These are phyloP conservation scores for Mesorhabditis sp. DNA, from an alignment of 2,888 invertebrate genomes.

Conservation along the genomic window DNA sequence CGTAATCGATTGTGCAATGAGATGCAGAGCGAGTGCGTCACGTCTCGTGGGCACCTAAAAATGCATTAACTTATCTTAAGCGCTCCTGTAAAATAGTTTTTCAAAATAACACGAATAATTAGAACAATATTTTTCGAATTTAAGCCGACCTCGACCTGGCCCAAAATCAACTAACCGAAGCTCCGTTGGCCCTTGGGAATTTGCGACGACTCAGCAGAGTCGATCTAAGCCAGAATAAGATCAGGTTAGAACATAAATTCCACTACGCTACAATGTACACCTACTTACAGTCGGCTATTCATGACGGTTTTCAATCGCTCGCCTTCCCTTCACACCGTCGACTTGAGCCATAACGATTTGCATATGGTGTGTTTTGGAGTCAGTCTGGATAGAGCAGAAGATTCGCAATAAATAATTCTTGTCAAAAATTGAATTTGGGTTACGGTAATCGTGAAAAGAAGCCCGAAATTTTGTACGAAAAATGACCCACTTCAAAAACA, in stretches of 20 bases:
- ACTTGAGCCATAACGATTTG: conserved; percentile 40
- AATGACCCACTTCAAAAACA: too few species aligned
- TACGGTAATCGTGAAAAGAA: neutral
- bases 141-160: conserved; percentile 30
- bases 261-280: neutral
- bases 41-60: neutral
- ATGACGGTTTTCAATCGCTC: conserved; percentile 48
- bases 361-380: conserved; percentile 22
- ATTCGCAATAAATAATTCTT: neutral
- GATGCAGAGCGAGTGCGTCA: too few species aligned
- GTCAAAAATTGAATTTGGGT: neutral
- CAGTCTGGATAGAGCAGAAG: neutral
- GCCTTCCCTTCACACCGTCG: conserved; percentile 32
- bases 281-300: conserved; percentile 31
- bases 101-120: too few species aligned
- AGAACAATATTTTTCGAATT: neutral
- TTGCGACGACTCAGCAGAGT: conserved; percentile 37
- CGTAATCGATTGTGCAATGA: too few species aligned
- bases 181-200: conserved; percentile 43
- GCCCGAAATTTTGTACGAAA: neutral
- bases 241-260: conserved; percentile 17
- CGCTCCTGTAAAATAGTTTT: too few species aligned
- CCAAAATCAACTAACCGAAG: conserved; percentile 38
- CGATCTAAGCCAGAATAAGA: conserved; percentile 41
- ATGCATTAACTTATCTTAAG: neutral